phyloP scores from a whole-genome alignment of 2,888 invertebrate species.

The Arenicola marina region DNA sequence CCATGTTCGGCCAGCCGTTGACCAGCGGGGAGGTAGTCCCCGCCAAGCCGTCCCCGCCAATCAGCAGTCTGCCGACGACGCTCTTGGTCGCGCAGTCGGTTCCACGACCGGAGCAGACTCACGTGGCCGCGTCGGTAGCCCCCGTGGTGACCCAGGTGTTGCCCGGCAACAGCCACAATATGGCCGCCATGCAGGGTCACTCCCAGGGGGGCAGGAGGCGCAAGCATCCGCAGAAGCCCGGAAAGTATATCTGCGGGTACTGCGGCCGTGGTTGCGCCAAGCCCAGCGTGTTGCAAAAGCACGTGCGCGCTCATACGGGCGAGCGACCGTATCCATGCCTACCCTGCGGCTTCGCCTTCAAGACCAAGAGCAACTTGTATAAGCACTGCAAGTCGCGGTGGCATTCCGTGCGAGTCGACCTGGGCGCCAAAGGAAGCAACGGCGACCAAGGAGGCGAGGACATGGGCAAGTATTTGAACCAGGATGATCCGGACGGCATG shows the following conservation, averaged over 20 bases:
- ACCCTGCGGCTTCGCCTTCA: slow-evolving; percentile 89
- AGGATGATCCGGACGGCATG: background rate
- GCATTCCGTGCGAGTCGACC: slow-evolving; percentile 37
- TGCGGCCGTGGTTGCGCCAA: slow-evolving; percentile 89
- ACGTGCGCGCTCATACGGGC: slow-evolving; percentile 90
- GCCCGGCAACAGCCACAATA: too few relatives aligned
- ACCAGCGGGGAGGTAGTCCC: too few relatives aligned
- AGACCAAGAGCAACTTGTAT: slow-evolving; percentile 90
- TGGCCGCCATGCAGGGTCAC: too few relatives aligned
- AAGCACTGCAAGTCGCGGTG: slow-evolving; percentile 75
- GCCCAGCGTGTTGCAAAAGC: slow-evolving; percentile 90
- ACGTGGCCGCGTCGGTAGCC: too few relatives aligned
- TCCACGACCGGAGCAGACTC: too few relatives aligned
- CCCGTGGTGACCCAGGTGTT: too few relatives aligned
- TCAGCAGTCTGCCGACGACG: too few relatives aligned
- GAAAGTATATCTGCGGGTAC: slow-evolving; percentile 83
- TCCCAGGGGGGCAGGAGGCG: slow-evolving; percentile 38
- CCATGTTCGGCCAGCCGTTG: too few relatives aligned
- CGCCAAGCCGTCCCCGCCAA: too few relatives aligned
- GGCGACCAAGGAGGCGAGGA: background rate
- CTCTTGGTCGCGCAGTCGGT: too few relatives aligned
- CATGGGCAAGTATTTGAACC: background rate
- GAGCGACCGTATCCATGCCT: slow-evolving; percentile 89
- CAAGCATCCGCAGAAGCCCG: slow-evolving; percentile 57
- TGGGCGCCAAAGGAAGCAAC: too few relatives aligned